These are phyloP conservation scores for Euplexia lucipara DNA, from an alignment of 2,888 invertebrate genomes.

Conservation along the genomic window DNA sequence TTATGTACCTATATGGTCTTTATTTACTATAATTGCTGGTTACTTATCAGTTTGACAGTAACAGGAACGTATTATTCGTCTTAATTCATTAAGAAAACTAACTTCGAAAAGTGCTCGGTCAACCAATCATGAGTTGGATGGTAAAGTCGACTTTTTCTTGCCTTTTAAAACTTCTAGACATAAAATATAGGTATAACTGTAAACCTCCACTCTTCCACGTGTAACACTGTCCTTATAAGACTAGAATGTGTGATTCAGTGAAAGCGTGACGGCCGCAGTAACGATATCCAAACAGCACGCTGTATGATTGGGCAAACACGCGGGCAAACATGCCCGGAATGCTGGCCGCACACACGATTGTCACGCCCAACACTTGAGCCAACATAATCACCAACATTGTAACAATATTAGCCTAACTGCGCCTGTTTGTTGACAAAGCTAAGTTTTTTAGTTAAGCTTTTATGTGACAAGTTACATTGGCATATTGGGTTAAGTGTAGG, in stretches of 20 bases:
- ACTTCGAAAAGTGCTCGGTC: too few species aligned
- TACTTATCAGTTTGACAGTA: not conserved
- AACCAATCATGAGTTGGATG: too few species aligned
- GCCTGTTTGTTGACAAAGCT: conserved; percentile 54
- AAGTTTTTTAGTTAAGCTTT: conserved; percentile 63
- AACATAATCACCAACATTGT: conserved; percentile 78
- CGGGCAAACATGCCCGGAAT: conserved; percentile 67
- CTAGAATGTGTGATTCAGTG: conserved; percentile 38
- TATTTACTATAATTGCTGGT: not conserved
- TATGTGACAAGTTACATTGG: conserved; percentile 53
- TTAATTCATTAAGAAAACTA: too few species aligned
- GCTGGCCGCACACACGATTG: conserved; percentile 69
- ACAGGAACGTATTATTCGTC: too few species aligned
- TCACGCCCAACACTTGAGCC: conserved; percentile 78
- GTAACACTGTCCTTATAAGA: conserved; percentile 6
- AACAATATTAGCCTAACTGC: conserved; percentile 71
- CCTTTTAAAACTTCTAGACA: not conserved
- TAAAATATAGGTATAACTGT: not conserved
- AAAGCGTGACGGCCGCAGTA: conserved; percentile 61
- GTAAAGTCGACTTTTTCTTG: too few species aligned
- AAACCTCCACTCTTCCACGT: not conserved
- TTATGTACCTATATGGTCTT: not conserved
- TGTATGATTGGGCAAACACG: conserved; percentile 61
- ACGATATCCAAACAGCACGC: conserved; percentile 77
- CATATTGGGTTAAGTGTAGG: conserved; percentile 65